A percentile compares a stretch with the other conserved stretches of the same genome.
Evolutionary conservation across 2,797 vertebrate genomes (phyloP).

Genomic region (Sebastes trivittatus): DNA sequence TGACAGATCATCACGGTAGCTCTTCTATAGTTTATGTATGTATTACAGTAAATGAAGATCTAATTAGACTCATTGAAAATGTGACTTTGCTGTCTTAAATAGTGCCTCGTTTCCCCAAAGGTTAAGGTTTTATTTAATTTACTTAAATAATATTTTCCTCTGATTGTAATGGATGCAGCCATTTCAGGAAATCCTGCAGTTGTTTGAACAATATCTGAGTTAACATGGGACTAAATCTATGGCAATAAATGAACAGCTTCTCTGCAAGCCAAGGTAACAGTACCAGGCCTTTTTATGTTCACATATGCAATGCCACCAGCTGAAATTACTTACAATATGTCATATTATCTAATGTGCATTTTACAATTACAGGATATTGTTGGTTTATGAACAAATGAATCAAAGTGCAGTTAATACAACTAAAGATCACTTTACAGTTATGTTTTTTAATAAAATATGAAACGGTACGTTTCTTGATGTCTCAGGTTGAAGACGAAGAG

Average conservation of each 20-base stretch:
- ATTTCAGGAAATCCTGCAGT: neutral
- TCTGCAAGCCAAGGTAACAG: too few species aligned
- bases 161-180: neutral
- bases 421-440: neutral
- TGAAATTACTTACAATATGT: neutral
- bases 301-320: neutral
- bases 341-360: neutral
- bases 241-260: neutral
- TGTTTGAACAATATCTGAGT: neutral
- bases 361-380: neutral
- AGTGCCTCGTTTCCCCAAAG: neutral
- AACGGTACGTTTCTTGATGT: neutral
- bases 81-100: neutral
- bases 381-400: neutral
- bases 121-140: neutral
- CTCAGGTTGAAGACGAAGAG: conserved; percentile 48
- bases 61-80: neutral
- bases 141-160: neutral
- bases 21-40: neutral
- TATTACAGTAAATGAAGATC: neutral
- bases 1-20: neutral
- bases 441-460: neutral
- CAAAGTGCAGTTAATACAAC: neutral
- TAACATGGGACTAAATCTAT: neutral
- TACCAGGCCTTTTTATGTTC: neutral